Evolutionary conservation across 2,113 vertebrate genomes (phyloP).

Genomic region (Amphiprion ocellaris): DNA sequence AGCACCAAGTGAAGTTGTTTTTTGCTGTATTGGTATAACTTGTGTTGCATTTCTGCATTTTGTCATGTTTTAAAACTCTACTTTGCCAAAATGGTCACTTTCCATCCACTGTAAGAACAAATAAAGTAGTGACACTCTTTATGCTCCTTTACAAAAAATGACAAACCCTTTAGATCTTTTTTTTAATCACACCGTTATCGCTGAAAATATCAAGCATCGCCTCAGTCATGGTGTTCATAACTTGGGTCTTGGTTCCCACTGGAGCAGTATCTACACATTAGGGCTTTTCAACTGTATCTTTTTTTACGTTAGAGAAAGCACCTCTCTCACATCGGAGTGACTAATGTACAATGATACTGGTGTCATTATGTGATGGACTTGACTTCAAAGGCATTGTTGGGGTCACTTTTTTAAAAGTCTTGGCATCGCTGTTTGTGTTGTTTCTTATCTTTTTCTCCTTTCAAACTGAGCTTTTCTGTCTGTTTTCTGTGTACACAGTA

Average conservation of each 20-base stretch:
- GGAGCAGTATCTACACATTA: conserved; percentile 36
- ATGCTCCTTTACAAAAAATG: conserved; percentile 41
- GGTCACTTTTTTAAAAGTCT: conserved; percentile 68
- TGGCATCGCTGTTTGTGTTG: conserved; percentile 70
- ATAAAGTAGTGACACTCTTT: conserved; percentile 19
- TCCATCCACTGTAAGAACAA: conserved; percentile 18
- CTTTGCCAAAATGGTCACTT: conserved; percentile 32
- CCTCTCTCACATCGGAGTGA: conserved; percentile 34
- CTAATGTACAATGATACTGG: conserved; percentile 6
- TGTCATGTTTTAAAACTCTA: conserved; percentile 45
- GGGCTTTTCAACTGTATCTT: conserved; percentile 42
- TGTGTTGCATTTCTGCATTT: conserved; percentile 63
- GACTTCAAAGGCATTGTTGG: conserved; percentile 36
- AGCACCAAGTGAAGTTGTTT: conserved; percentile 33
- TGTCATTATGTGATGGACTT: conserved; percentile 39
- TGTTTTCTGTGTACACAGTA: conserved; percentile 71
- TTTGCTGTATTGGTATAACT: conserved; percentile 53
- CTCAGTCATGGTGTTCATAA: conserved; percentile 28
- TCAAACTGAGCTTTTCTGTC: conserved; percentile 72
- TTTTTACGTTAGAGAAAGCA: conserved; percentile 24
- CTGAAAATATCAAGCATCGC: conserved; percentile 29
- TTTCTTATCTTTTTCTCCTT: conserved; percentile 68
- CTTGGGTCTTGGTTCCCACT: conserved; percentile 25
- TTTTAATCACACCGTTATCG: conserved; percentile 26
- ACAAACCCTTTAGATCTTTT: conserved; percentile 48